These are phyloP conservation scores for Tetrao urogallus DNA, from an alignment of 2,113 vertebrate species.

Conservation along the genomic window DNA sequence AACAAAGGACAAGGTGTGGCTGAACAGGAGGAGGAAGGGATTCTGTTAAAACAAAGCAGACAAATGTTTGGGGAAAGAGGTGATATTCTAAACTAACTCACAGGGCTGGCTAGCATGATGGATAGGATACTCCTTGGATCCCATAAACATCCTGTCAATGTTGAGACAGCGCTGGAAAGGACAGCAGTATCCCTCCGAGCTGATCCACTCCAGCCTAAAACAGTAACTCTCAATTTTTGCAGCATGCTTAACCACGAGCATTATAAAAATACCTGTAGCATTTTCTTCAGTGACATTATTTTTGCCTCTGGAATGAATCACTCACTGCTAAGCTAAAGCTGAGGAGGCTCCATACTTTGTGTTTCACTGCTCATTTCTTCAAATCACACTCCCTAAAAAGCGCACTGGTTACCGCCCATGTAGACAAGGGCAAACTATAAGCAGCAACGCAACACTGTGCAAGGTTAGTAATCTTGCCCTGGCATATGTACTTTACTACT, in stretches of 20 bases:
- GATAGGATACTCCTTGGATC: slow-evolving; percentile 36
- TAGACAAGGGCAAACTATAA: background rate
- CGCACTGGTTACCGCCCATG: background rate
- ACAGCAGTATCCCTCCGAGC: background rate
- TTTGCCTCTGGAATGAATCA: background rate
- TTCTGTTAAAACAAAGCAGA: slow-evolving; percentile 57
- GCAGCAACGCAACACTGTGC: background rate
- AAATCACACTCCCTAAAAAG: background rate
- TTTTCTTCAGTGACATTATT: background rate
- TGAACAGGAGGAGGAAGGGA: slow-evolving; percentile 64
- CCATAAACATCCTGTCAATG: slow-evolving; percentile 64
- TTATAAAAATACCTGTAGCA: background rate
- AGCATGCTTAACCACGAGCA: background rate
- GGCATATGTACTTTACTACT: background rate
- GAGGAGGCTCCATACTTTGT: background rate
- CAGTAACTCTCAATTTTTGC: background rate
- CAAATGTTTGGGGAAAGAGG: slow-evolving; percentile 58
- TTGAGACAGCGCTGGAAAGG: slow-evolving; percentile 27
- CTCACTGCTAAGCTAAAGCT: background rate
- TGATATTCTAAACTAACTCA: slow-evolving; percentile 56
- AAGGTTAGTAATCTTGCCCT: background rate
- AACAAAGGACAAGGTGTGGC: slow-evolving; percentile 49
- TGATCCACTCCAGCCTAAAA: background rate
- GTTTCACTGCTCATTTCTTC: background rate
- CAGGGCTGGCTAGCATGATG: background rate